Evolutionary conservation across 2,113 vertebrate species (phyloP).

Genomic region (Leucosticte australis): DNA sequence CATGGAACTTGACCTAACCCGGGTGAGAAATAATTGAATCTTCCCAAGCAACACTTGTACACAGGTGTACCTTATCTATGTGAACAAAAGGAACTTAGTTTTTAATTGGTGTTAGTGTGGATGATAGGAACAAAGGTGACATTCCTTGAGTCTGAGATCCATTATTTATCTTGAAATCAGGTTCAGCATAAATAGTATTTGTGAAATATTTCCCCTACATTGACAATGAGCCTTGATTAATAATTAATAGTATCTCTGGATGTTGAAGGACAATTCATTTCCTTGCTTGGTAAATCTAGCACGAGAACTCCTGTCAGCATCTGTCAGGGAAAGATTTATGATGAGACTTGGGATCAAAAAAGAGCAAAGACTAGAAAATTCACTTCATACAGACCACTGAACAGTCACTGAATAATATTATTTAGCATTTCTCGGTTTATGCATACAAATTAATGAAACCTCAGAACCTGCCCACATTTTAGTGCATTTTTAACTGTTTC

Average conservation of each 20-base stretch:
- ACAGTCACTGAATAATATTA: not conserved
- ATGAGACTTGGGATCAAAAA: not conserved
- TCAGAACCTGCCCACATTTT: not conserved
- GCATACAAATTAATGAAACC: not conserved
- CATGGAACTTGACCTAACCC: not conserved
- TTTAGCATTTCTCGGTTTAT: not conserved
- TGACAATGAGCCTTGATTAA: constrained; percentile 20
- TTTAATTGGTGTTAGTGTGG: not conserved
- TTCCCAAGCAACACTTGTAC: not conserved
- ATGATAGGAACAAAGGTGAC: not conserved
- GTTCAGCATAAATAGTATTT: not conserved
- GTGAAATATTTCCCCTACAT: not conserved
- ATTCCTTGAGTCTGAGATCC: constrained; percentile 4
- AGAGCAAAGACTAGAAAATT: not conserved
- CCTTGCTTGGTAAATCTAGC: not conserved
- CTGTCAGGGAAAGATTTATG: not conserved
- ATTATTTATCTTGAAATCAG: constrained; percentile 8
- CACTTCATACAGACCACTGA: not conserved
- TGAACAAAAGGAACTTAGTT: not conserved
- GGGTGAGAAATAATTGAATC: not conserved
- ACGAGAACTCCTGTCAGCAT: not conserved
- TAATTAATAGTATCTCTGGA: constrained; percentile 24
- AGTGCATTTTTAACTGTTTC: not conserved
- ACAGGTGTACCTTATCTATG: not conserved
- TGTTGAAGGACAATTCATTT: not conserved